Conservation (phyloP, 2,888 invertebrate genomes). For the Microctonus brassicae region DNA sequence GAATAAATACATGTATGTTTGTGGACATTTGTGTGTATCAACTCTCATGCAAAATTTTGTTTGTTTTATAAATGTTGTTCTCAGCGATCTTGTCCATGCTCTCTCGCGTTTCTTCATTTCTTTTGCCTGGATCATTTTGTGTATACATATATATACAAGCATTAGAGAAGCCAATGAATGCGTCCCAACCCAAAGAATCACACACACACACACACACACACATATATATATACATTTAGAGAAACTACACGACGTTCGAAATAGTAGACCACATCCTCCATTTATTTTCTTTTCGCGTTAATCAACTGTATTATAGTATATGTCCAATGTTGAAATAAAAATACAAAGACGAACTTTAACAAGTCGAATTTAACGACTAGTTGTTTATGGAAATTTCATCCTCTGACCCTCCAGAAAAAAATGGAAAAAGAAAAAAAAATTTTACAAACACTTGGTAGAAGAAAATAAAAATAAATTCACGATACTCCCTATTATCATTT, state of each 20-base stretch:
- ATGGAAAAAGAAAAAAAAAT: constrained; percentile 9
- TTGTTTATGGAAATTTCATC: constrained; percentile 33
- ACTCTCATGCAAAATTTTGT: constrained; percentile 10
- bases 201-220: neutral
- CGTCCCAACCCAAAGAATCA: constrained; percentile 8
- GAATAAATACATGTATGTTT: constrained; percentile 17
- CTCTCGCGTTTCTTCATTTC: neutral
- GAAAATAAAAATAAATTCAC: neutral
- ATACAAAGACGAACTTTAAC: neutral
- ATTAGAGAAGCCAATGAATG: constrained; percentile 13
- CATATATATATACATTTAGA: neutral
- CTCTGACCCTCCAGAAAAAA: neutral
- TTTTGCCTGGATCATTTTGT: neutral
- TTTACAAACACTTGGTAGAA: neutral
- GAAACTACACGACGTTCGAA: neutral
- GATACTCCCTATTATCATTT: too few species aligned
- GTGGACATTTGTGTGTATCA: constrained; percentile 15
- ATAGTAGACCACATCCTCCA: constrained; percentile 9
- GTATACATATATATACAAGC: neutral
- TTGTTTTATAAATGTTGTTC: constrained; percentile 25
- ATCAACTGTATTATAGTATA: neutral
- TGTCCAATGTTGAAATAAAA: neutral
- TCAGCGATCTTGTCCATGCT: constrained; percentile 27
- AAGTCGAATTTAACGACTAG: constrained; percentile 22
- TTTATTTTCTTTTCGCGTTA: constrained; percentile 5